phyloP scores from a whole-genome alignment of 2,113 vertebrate species.

The Archilochus colubris region DNA sequence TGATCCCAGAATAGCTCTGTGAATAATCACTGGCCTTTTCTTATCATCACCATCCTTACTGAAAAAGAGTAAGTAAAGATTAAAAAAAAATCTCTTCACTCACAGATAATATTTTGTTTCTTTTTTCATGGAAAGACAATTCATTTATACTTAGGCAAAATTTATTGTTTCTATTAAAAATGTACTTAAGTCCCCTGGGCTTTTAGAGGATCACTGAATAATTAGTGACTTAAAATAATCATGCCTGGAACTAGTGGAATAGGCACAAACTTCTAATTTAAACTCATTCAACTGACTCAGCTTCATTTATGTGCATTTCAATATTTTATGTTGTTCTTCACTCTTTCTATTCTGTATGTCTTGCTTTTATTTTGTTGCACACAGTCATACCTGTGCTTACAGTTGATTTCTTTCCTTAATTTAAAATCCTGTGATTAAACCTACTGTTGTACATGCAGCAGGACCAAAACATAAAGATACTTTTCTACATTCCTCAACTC shows the following conservation, averaged over 20 bases:
- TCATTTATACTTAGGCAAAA: background rate
- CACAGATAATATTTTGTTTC: background rate
- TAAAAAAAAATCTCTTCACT: background rate
- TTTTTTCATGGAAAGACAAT: background rate
- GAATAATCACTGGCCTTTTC: constrained; percentile 92
- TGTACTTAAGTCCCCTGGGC: background rate
- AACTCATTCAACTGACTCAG: background rate
- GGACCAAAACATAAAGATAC: background rate
- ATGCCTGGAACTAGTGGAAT: background rate
- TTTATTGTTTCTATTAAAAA: background rate
- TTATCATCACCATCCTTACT: constrained; percentile 92
- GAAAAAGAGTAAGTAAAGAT: background rate
- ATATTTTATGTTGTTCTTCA: background rate
- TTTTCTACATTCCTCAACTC: background rate
- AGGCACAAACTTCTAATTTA: background rate
- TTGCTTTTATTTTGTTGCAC: background rate
- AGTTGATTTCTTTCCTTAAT: background rate
- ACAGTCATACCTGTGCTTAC: background rate
- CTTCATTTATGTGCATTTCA: background rate
- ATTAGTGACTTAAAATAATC: background rate
- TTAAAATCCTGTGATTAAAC: background rate
- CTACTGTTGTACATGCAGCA: background rate
- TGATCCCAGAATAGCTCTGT: constrained; percentile 91
- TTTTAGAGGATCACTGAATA: background rate
- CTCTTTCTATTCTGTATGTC: background rate